Evolutionary conservation across 2,888 invertebrate species (phyloP).

Genomic region (Drosophila aldrichi): DNA sequence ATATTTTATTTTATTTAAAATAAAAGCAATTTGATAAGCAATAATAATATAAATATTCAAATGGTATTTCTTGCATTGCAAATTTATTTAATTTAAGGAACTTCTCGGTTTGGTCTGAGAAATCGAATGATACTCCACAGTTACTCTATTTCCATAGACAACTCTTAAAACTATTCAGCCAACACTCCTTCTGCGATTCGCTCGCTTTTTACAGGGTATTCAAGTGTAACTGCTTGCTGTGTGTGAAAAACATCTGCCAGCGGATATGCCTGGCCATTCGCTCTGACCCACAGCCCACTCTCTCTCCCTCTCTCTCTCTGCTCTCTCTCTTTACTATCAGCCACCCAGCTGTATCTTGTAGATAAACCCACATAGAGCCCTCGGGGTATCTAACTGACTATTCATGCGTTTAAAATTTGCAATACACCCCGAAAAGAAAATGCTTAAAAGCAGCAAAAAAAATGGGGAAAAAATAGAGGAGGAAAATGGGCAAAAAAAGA

Average conservation of each 20-base stretch:
- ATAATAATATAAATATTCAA: too few species aligned
- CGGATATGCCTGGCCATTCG: constrained; percentile 66
- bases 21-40: too few species aligned
- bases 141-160: not conserved
- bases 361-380: constrained; percentile 60
- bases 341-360: constrained; percentile 64
- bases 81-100: too few species aligned
- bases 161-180: not conserved
- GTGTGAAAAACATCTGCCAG: constrained; percentile 72
- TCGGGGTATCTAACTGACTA: constrained; percentile 68
- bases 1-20: too few species aligned
- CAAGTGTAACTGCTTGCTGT: constrained; percentile 40
- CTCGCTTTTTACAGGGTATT: constrained; percentile 20
- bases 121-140: too few species aligned
- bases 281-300: constrained; percentile 35
- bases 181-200: too few species aligned
- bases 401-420: constrained; percentile 78
- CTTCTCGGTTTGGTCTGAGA: too few species aligned
- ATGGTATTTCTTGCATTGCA: too few species aligned
- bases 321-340: not conserved
- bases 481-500: not conserved
- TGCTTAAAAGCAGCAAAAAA: constrained; percentile 18
- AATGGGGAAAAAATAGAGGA: not conserved
- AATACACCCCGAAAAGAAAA: constrained; percentile 66
- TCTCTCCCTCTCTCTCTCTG: not conserved